phyloP scores from a whole-genome alignment of 2,888 invertebrate species.

The Lasioglossum calceatum region DNA sequence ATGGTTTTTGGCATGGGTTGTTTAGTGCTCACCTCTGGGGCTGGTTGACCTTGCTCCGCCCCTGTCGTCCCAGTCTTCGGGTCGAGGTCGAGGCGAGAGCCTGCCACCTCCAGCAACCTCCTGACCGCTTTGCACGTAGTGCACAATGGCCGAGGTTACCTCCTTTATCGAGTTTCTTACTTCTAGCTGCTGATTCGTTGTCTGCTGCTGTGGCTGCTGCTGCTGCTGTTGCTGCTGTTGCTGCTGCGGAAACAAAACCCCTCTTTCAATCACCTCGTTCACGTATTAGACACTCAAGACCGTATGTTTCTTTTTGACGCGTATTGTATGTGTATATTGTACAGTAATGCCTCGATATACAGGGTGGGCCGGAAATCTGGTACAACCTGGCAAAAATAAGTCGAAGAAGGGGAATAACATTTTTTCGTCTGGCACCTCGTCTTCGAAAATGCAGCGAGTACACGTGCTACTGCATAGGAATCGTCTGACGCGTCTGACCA shows the following conservation, averaged over 20 bases:
- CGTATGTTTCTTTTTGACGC: neutral
- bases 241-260: constrained; percentile 11
- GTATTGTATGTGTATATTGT: too few relatives aligned
- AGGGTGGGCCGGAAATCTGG: too few relatives aligned
- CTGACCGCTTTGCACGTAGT: constrained; percentile 89
- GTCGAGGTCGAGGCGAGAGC: constrained; percentile 81
- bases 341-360: neutral
- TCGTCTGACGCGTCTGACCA: too few relatives aligned
- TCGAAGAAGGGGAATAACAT: too few relatives aligned
- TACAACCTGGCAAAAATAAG: too few relatives aligned
- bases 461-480: too few relatives aligned
- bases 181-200: constrained; percentile 83
- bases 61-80: constrained; percentile 80
- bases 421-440: too few relatives aligned
- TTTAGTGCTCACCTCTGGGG: constrained; percentile 84
- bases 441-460: too few relatives aligned
- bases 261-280: neutral
- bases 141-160: constrained; percentile 96
- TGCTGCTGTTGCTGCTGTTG: constrained; percentile 58
- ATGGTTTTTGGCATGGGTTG: constrained; percentile 76
- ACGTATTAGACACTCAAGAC: neutral
- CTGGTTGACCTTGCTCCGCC: constrained; percentile 83
- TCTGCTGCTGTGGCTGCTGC: constrained; percentile 77
- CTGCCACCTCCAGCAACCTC: constrained; percentile 82
- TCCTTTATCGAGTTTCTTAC: constrained; percentile 92